Evolutionary conservation across 2,888 invertebrate genomes (phyloP).

Genomic region (Epicampocera succincta): DNA sequence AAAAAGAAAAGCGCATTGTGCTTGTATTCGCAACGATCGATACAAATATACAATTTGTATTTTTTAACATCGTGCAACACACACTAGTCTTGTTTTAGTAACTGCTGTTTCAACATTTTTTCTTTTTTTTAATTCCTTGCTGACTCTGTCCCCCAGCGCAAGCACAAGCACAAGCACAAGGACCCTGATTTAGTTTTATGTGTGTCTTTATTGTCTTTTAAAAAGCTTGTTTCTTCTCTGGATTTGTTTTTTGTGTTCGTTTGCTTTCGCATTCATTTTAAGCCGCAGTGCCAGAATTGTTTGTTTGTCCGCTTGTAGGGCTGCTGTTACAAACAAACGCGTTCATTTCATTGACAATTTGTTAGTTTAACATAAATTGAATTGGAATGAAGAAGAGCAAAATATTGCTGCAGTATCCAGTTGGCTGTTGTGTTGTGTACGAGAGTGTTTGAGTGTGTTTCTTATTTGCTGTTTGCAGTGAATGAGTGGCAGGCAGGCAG

Average conservation of each 20-base stretch:
- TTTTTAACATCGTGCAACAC: conserved; percentile 45
- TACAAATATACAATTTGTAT: conserved; percentile 66
- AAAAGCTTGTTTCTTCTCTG: conserved; percentile 54
- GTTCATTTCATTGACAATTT: conserved; percentile 68
- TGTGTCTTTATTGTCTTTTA: conserved; percentile 61
- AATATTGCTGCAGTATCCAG: neutral
- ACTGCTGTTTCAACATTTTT: neutral
- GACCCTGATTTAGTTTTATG: conserved; percentile 62
- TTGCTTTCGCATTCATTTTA: conserved; percentile 24
- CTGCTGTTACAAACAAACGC: conserved; percentile 35
- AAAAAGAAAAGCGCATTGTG: conserved; percentile 51
- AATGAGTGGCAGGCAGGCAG: conserved; percentile 29
- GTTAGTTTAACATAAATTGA: conserved; percentile 68
- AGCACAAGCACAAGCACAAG: conserved; percentile 19
- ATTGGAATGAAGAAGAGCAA: conserved; percentile 48
- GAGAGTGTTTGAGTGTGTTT: conserved; percentile 4
- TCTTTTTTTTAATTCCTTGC: neutral
- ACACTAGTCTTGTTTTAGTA: conserved; percentile 20
- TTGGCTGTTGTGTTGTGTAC: no score
- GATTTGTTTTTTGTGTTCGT: neutral
- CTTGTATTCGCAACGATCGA: conserved; percentile 63
- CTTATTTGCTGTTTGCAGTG: conserved; percentile 17
- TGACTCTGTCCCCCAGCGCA: conserved; percentile 1
- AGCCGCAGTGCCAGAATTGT: conserved; percentile 13
- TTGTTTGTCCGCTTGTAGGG: neutral